A percentile compares a stretch with the other conserved stretches of the same genome.
phyloP scores from a whole-genome alignment of 1,140 invertebrate species.

The Scaptomyza hsui region DNA sequence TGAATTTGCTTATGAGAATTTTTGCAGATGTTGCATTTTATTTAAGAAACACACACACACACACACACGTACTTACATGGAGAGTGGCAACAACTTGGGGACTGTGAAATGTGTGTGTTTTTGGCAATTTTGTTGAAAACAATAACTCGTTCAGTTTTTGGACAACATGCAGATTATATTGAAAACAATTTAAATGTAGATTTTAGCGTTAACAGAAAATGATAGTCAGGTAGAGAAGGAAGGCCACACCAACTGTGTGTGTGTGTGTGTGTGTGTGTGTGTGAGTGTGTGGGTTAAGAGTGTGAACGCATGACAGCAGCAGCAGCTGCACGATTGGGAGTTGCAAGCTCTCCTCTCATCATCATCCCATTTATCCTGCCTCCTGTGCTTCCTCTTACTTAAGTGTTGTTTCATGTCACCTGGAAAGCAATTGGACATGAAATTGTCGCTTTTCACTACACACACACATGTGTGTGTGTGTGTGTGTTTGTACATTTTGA shows the following conservation, averaged over 20 bases:
- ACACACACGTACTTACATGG: constrained; percentile 17
- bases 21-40: constrained; percentile 50
- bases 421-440: constrained; percentile 84
- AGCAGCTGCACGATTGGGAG: constrained; percentile 60
- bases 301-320: constrained; percentile 34
- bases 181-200: constrained; percentile 82
- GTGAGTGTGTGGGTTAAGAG: constrained; percentile 15
- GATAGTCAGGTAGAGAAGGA: constrained; percentile 56
- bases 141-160: constrained; percentile 61
- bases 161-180: constrained; percentile 81
- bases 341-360: constrained; percentile 42
- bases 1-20: constrained; percentile 54
- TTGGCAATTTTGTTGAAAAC: constrained; percentile 54
- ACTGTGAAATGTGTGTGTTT: constrained; percentile 22
- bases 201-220: constrained; percentile 65
- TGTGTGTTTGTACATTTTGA: constrained; percentile 19
- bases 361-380: constrained; percentile 8
- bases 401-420: constrained; percentile 84
- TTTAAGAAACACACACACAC: constrained; percentile 14
- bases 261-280: constrained; percentile 32
- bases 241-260: constrained; percentile 23
- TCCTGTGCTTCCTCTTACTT: constrained; percentile 70
- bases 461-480: constrained; percentile 30
- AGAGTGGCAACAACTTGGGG: constrained; percentile 3
- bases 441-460: constrained; percentile 82